Conservation (phyloP, 1,140 invertebrate species). For the Drosophila jambulina region DNA sequence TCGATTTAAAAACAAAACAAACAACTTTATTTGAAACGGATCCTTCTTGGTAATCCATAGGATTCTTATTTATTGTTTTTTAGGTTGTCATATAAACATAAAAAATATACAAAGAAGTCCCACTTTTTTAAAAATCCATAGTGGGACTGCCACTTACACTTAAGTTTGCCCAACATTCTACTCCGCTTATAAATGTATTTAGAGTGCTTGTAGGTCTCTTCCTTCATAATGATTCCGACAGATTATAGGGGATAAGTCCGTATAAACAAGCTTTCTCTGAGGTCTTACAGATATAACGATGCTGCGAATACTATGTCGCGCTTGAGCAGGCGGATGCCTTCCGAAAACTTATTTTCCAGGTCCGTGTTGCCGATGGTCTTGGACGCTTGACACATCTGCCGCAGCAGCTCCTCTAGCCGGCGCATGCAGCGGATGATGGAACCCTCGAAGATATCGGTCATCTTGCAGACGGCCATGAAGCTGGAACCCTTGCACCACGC, state of each 20-base stretch:
- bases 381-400: conserved; percentile 98
- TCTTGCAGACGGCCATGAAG: conserved; percentile 97
- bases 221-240: neutral
- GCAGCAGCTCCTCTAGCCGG: conserved; percentile 96
- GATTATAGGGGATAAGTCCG: neutral
- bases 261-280: neutral
- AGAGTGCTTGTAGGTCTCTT: neutral
- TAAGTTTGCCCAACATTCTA: neutral
- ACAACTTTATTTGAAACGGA: neutral
- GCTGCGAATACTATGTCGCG: conserved; percentile 99
- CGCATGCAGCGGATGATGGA: conserved; percentile 99
- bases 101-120: conserved; percentile 20
- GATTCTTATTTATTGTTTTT: conserved; percentile 1
- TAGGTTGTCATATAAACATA: conserved; percentile 11
- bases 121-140: neutral
- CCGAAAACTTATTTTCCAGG: conserved; percentile 98
- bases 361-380: conserved; percentile 99
- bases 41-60: neutral
- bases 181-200: conserved; percentile 1
- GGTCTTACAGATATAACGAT: conserved; percentile 95
- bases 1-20: neutral
- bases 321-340: conserved; percentile 96
- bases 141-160: neutral
- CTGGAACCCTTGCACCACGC: conserved; percentile 97
- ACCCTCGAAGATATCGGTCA: conserved; percentile 99